Base-by-base conservation (phyloP, 2,797 vertebrate genomes). In the Sebastes goodei region DNA sequence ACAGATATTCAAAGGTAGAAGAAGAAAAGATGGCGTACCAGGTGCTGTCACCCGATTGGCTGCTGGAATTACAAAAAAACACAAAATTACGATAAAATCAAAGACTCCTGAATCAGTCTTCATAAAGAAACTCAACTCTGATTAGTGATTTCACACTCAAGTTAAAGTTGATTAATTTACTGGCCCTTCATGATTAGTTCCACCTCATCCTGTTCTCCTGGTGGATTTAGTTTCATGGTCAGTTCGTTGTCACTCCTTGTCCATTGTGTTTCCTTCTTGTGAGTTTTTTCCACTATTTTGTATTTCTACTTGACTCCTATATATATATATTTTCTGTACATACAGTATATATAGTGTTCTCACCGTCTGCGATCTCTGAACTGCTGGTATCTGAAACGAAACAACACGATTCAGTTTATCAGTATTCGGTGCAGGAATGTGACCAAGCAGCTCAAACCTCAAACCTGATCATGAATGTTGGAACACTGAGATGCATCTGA, bases 321-420 rank as follows among this genome's bases (percentile, higher is more conserved):
- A 49, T 49, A 49, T 49, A 46, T 46, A 49, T 49, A 7, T 49
- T 17, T 15, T 46, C 15, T 49, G 6, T 49, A 20, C 6, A 49
- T 49, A 17, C 42, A 49, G 42, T 49, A 56, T 25, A 32, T 6
- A 8, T 57, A 14, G 12, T 23, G 2, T n/a, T 86, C 90, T 94
- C 56, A 95, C 94, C 83, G 11, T 85, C 89, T 63, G 85, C 75
- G 2, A 74, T 71, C 73, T 95, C 95, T 87, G 89, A 86, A 53
- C 94, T 94, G 77, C 93, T 94, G 25, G 78, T 29, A 53, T 94
- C 94, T 95, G 80, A 66, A 91, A 89, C 30, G 85, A 17, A 86
- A 68, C 20, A 33, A 56, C 25, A 76, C 1, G 2, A 62, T 9
- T 56, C 6, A 32, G 3, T n/a, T 56, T 3, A 27, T 68, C 4